Evolutionary conservation across 2,888 invertebrate species (phyloP).

Genomic region (Nomada fabriciana): DNA sequence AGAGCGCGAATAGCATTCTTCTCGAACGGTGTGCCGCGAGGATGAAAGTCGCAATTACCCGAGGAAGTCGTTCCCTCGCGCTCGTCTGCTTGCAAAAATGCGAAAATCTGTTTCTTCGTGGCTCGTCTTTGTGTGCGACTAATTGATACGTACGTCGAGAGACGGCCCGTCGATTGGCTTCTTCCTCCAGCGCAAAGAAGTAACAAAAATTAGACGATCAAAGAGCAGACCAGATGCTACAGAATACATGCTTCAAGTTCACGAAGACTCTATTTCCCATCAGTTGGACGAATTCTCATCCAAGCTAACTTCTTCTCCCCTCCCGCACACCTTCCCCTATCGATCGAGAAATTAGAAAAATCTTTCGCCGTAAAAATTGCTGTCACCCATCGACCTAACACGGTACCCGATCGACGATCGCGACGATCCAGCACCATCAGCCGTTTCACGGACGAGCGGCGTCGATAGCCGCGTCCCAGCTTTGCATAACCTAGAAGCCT

Average conservation of each 20-base stretch:
- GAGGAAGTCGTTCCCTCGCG: slow-evolving; percentile 15
- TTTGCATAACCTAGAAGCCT: slow-evolving; percentile 78
- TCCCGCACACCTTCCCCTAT: neutral
- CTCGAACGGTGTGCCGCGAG: slow-evolving; percentile 42
- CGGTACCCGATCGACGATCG: neutral
- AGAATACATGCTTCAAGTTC: too few relatives aligned
- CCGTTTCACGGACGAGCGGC: slow-evolving; percentile 60
- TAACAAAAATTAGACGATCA: neutral
- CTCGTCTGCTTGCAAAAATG: slow-evolving; percentile 48
- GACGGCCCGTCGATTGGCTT: slow-evolving; percentile 16
- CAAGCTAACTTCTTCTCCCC: too few relatives aligned
- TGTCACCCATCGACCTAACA: neutral
- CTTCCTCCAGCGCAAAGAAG: slow-evolving; percentile 3
- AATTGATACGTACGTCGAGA: slow-evolving; percentile 51
- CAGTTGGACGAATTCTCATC: too few relatives aligned
- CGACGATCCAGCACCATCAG: slow-evolving; percentile 8
- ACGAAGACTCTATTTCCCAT: too few relatives aligned
- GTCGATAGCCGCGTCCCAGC: slow-evolving; percentile 50
- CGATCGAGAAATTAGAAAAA: neutral
- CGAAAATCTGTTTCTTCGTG: slow-evolving; percentile 43
- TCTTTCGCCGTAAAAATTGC: neutral
- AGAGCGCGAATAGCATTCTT: slow-evolving; percentile 68
- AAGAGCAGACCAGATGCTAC: neutral
- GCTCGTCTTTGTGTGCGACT: slow-evolving; percentile 35
- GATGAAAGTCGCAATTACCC: slow-evolving; percentile 54